Percentiles rank a stretch among this genome's conserved stretches.
phyloP scores from a whole-genome alignment of 2,888 invertebrate species.

The Plemyria rubiginata region DNA sequence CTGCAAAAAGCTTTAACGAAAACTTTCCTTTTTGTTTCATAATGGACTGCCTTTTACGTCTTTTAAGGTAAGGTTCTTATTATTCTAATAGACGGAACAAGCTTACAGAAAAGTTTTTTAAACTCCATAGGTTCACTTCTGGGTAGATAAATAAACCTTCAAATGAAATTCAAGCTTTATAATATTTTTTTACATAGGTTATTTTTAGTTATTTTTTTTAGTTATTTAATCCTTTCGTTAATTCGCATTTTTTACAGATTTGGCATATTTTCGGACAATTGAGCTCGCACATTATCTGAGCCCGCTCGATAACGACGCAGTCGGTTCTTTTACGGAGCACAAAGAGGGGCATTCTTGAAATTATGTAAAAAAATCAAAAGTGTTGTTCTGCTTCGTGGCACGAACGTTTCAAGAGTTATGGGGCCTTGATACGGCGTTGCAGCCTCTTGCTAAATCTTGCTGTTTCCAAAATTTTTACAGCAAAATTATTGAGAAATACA shows the following conservation, averaged over 20 bases:
- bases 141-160: too few relatives aligned
- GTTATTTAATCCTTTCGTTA: too few relatives aligned
- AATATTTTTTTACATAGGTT: too few relatives aligned
- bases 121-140: too few relatives aligned
- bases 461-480: slow-evolving; percentile 10
- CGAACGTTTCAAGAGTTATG: slow-evolving; percentile 27
- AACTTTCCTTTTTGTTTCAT: slow-evolving; percentile 61
- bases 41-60: slow-evolving; percentile 55
- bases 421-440: slow-evolving; percentile 11
- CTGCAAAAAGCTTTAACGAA: slow-evolving; percentile 53
- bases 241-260: slow-evolving; percentile 27
- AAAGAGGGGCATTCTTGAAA: slow-evolving; percentile 48
- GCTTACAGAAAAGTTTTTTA: background rate
- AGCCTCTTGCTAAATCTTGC: slow-evolving; percentile 4
- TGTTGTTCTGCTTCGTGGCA: slow-evolving; percentile 37
- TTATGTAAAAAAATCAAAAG: slow-evolving; percentile 42
- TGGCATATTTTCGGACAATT: slow-evolving; percentile 48
- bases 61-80: slow-evolving; percentile 35
- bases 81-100: slow-evolving; percentile 12
- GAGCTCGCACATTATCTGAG: slow-evolving; percentile 40
- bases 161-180: background rate
- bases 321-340: slow-evolving; percentile 47
- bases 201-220: too few relatives aligned
- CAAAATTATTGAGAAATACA: background rate
- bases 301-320: slow-evolving; percentile 47